Base-by-base conservation (phyloP, 2,888 invertebrate genomes). In the Frankliniella intonsa region DNA sequence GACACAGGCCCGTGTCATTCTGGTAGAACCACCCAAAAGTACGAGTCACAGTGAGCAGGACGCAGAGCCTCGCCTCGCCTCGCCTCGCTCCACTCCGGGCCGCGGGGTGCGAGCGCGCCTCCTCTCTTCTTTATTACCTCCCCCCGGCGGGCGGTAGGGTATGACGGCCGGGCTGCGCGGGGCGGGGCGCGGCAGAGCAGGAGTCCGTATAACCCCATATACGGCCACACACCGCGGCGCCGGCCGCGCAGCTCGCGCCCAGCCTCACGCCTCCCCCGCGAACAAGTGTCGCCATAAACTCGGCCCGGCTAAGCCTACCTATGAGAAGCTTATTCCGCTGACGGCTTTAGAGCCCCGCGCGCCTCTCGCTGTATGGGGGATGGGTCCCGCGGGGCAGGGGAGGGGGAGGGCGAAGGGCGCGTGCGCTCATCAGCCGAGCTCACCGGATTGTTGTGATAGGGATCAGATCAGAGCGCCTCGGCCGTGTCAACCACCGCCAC, bases 321-420 rank as follows among this genome's bases (percentile, higher is more conserved):
- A 76, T 76, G 69, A 76, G 25, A 76, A 76, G 69, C 69, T 76
- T 76, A 76, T 76, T 76, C 69, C 69, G 69, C 22, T 22, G 69
- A 76, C 69, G 69, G 69, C 22, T 76, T 22, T 76, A 25, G 69
- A 76, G 69, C 11, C 69, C 10, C n/a, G 50, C 14, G 50, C n/a
- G 38, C 51, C 51, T 38, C 49, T 8, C 51, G 50, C 17, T 11
- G n/a, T n/a, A n/a, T n/a, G 27, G 12, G 49, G 14, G 76, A 51
- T 38, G 19, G 76, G 8, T 8, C n/a, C 81, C n/a, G 27, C 51
- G 17, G 19, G 17, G 55, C 14, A 19, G 19, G 17, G 55, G 17
- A 19, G 19, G 55, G 14, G 14, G 55, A 14, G 55, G 55, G 55
- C 3, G 14, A 17, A 14, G 55, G 55, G 38, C 38, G 38, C 38